phyloP scores from a whole-genome alignment of 92 coral and sea anemone genomes.

The Palythoa heliodiscus region DNA sequence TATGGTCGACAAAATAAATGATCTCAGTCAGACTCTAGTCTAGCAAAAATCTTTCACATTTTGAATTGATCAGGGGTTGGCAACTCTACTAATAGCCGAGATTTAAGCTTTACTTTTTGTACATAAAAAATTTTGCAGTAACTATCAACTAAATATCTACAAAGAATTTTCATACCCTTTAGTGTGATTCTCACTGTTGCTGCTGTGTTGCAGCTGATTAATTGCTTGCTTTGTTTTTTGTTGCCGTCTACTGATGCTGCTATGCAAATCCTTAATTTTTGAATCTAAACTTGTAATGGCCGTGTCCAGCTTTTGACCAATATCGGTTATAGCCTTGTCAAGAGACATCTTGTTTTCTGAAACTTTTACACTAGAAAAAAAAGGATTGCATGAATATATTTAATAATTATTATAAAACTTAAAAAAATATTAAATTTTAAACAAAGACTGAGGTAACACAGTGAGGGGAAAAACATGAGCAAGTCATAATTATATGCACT shows the following conservation, averaged over 20 bases:
- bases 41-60: no score
- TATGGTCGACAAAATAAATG: no score
- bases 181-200: background rate
- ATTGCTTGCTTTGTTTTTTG: background rate
- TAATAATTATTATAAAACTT: background rate
- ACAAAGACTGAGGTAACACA: no score
- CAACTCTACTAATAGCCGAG: no score
- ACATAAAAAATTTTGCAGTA: no score
- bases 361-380: constrained; percentile 27
- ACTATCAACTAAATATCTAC: background rate
- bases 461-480: no score
- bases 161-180: constrained; percentile 1
- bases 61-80: no score
- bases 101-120: no score
- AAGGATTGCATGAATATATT: background rate
- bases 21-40: no score
- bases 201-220: background rate
- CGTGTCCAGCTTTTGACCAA: constrained; percentile 19
- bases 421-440: no score
- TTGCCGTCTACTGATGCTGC: constrained; percentile 1
- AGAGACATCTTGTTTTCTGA: constrained; percentile 30
- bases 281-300: constrained; percentile 34
- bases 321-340: constrained; percentile 21
- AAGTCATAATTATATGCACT: no score
- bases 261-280: constrained; percentile 10